Evolutionary conservation across 35 echinoderm and acorn worm species (phyloP).

Genomic region (Patiria miniata): DNA sequence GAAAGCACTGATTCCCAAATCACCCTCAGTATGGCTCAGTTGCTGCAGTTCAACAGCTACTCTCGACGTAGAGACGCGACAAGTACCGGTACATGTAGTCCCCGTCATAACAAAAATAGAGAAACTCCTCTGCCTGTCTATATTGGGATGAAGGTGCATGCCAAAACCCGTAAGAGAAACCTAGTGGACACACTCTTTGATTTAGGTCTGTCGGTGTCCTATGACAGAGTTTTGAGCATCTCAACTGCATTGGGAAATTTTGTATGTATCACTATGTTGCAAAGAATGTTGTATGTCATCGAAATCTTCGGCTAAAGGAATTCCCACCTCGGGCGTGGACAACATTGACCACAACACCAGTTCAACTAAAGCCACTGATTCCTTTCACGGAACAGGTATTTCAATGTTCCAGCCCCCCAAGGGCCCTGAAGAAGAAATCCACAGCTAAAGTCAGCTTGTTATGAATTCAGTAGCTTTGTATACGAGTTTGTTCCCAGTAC

Average conservation of each 20-base stretch:
- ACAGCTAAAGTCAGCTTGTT: background rate
- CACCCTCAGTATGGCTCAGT: background rate
- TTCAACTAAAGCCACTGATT: background rate
- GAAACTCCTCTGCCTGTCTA: background rate
- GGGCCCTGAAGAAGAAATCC: background rate
- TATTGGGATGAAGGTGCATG: background rate
- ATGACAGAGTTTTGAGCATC: background rate
- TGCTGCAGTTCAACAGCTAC: background rate
- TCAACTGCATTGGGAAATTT: background rate
- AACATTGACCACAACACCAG: background rate
- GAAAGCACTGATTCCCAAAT: background rate
- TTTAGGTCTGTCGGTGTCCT: background rate
- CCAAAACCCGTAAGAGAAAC: background rate
- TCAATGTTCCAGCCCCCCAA: background rate
- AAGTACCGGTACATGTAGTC: background rate
- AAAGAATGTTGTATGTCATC: background rate
- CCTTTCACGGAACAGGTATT: constrained; percentile 7
- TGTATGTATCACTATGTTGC: background rate
- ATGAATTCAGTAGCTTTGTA: no score
- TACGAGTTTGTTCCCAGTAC: no score
- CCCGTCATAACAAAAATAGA: no score
- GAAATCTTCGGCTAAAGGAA: background rate
- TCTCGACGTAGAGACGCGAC: no score
- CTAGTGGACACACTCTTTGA: background rate
- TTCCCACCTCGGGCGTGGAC: background rate